Evolutionary conservation across 2,113 vertebrate genomes (phyloP).

Genomic region (Megaleporinus macrocephalus): DNA sequence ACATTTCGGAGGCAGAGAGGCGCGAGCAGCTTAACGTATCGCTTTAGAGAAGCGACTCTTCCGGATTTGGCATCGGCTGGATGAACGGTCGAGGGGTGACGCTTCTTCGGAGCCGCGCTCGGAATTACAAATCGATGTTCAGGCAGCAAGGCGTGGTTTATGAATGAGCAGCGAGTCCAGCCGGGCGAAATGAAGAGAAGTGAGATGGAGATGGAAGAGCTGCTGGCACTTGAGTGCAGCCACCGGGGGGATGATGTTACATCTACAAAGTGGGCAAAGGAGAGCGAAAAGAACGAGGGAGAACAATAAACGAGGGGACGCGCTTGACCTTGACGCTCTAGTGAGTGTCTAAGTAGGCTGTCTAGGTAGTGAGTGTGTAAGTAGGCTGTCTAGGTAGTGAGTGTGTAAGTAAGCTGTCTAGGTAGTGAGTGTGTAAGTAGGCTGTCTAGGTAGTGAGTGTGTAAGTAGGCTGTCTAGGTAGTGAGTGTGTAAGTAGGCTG

Average conservation of each 20-base stretch:
- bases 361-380: no score
- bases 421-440: no score
- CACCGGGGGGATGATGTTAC: neutral
- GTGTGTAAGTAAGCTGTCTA: no score
- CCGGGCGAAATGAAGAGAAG: constrained; percentile 60
- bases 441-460: no score
- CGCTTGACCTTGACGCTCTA: neutral
- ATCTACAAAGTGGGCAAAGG: neutral
- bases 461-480: no score
- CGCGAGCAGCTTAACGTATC: constrained; percentile 48
- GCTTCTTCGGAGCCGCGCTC: constrained; percentile 49
- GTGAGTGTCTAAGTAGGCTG: no score
- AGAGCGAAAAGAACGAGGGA: neutral
- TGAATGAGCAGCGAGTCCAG: constrained; percentile 59
- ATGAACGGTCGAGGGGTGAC: constrained; percentile 66
- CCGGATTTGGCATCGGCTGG: constrained; percentile 68
- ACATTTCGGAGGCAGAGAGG: constrained; percentile 18
- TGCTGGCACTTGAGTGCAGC: neutral
- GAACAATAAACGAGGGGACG: neutral
- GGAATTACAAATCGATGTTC: constrained; percentile 69
- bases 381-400: no score
- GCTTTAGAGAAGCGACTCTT: constrained; percentile 42
- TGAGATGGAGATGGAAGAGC: neutral
- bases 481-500: no score
- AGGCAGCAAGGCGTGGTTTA: constrained; percentile 58